Evolutionary conservation across 2,888 invertebrate genomes (phyloP).

Genomic region (Eledona agricola): DNA sequence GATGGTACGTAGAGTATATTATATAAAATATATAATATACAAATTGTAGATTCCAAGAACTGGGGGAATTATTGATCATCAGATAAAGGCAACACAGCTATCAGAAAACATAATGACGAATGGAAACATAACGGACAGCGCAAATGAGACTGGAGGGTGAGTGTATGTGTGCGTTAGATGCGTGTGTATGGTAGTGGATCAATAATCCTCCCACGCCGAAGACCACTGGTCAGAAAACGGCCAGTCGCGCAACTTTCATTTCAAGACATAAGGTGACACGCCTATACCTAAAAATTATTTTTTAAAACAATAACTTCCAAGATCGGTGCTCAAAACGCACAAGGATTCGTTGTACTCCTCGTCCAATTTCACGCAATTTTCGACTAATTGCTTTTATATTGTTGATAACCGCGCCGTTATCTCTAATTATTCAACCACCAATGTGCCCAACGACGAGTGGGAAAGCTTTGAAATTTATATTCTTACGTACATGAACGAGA

Average conservation of each 20-base stretch:
- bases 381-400: no score
- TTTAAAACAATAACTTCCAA: conserved; percentile 47
- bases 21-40: conserved; percentile 38
- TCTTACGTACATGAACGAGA: no score
- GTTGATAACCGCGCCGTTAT: no score
- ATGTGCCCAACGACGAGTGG: no score
- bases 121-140: conserved; percentile 61
- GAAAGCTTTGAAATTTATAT: no score
- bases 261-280: conserved; percentile 60
- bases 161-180: conserved; percentile 55
- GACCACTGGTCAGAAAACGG: conserved; percentile 63
- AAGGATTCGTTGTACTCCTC: no score
- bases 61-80: conserved; percentile 61
- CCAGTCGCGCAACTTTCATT: conserved; percentile 62
- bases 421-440: no score
- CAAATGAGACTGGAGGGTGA: conserved; percentile 57
- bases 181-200: conserved; percentile 60
- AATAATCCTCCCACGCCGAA: conserved; percentile 62
- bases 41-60: conserved; percentile 55
- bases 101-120: conserved; percentile 62
- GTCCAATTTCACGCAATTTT: no score
- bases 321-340: no score
- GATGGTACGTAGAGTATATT: no score
- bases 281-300: conserved; percentile 55
- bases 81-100: conserved; percentile 60